These are phyloP conservation scores for Lamellibrachia columna DNA, from an alignment of 2,888 invertebrate genomes.

Conservation along the genomic window DNA sequence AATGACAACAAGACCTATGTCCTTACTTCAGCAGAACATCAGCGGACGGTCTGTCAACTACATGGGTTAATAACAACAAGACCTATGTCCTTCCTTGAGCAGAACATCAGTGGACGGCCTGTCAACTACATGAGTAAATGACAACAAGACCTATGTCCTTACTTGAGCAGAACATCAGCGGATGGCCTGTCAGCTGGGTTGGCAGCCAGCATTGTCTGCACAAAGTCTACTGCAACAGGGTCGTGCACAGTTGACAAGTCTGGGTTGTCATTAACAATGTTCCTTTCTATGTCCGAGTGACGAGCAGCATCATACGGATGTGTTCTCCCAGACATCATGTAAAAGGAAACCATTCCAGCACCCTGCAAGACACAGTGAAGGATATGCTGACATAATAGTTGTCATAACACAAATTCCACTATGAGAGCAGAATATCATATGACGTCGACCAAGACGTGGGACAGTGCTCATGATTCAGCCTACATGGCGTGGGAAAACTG, in stretches of 20 bases:
- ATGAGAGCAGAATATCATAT: no score
- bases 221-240: neutral
- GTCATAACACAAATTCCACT: no score
- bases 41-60: no score
- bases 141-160: neutral
- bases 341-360: neutral
- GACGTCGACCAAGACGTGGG: no score
- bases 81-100: no score
- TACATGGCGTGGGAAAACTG: no score
- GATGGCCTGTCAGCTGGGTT: neutral
- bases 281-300: neutral
- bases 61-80: no score
- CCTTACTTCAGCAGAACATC: no score
- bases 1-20: no score
- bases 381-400: neutral
- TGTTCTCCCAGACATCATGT: neutral
- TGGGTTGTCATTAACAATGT: neutral
- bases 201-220: neutral
- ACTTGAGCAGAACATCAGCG: neutral
- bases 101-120: neutral
- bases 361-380: neutral
- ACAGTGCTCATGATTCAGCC: no score
- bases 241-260: neutral
- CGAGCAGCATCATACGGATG: neutral
- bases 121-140: neutral